Base-by-base conservation (phyloP, 2,113 vertebrate species). In the Apodemus speciosus region DNA sequence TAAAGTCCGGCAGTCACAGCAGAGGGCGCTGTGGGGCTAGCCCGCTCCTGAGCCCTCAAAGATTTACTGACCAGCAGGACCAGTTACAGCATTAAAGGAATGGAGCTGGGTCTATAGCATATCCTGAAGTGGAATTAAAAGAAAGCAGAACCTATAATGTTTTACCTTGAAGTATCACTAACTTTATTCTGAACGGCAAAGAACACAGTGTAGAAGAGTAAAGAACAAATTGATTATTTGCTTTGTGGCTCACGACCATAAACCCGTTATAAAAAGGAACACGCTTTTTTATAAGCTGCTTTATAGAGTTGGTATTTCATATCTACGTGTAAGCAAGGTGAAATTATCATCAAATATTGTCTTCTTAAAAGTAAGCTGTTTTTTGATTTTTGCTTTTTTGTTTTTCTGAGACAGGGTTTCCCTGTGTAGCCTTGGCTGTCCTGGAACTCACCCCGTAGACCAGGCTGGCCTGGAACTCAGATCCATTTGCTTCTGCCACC, bases 21-120 rank as follows among this genome's bases (percentile, higher is more conserved):
- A 98, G 98, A 98, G 97, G 97, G 98, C 97, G 96, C 97, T 96
- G 86, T 2, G 93, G 88, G 96, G 93, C 92, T 80, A 83, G 97
- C 6, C 35, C 89, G 95, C 30, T 9, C 4, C 4, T 7, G 43
- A 58, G 35, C 66, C 10, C 18, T 10, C 35, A 64, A 90, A 93
- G 56, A 11, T 25, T 25, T 4, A 27, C 0, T 38, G 77, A 81
- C 77, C 77, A 38, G 2, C 2, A 0, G 2, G n/a, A 53, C 13
- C 73, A 15, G 27, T 62, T 15, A 4, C 9, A 21, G 5, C 49
- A 38, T 60, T 84, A 38, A 53, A 53, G 94, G 89, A 25, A 86
- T 49, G 0, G 49, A 86, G 89, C 81, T 73, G 35, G 9, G 80
- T 46, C n/a, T 79, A 49, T 40, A 30, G 62, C 21, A 11, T 25